Percentiles rank a stretch among this genome's conserved stretches.
phyloP scores from a whole-genome alignment of 1,140 invertebrate species.

The Drosophila grimshawi region DNA sequence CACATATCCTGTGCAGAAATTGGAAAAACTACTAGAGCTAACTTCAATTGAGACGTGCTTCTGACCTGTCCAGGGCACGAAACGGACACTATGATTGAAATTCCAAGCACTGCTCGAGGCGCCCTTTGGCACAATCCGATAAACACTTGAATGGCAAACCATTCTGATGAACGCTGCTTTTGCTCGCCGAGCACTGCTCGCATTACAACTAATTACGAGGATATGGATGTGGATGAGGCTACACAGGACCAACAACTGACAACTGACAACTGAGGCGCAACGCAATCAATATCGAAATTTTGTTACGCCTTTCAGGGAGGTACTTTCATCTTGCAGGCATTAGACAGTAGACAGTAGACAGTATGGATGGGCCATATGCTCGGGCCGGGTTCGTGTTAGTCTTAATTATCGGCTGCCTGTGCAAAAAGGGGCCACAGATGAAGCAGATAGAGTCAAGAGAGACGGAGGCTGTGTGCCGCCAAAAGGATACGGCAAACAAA shows the following conservation, averaged over 20 bases:
- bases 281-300: conserved; percentile 27
- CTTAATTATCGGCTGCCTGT: conserved; percentile 39
- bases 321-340: too few species aligned
- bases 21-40: conserved; percentile 54
- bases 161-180: conserved; percentile 10
- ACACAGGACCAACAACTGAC: too few species aligned
- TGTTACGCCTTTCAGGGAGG: conserved; percentile 38
- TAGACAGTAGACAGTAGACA: not conserved
- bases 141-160: conserved; percentile 19
- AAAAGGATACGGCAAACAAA: conserved; percentile 30
- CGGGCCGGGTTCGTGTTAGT: conserved; percentile 9
- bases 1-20: conserved; percentile 50
- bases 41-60: conserved; percentile 58
- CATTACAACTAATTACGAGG: conserved; percentile 50
- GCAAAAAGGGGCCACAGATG: not conserved
- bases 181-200: not conserved
- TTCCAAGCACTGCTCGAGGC: conserved; percentile 34
- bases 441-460: conserved; percentile 10
- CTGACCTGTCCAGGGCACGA: conserved; percentile 18
- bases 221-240: not conserved
- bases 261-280: not conserved
- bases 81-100: conserved; percentile 43
- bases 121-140: conserved; percentile 20
- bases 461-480: conserved; percentile 19
- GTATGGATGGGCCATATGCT: conserved; percentile 26